A percentile compares a stretch with the other conserved stretches of the same genome.
phyloP scores from a whole-genome alignment of 2,113 vertebrate species.

The Channa maculata region DNA sequence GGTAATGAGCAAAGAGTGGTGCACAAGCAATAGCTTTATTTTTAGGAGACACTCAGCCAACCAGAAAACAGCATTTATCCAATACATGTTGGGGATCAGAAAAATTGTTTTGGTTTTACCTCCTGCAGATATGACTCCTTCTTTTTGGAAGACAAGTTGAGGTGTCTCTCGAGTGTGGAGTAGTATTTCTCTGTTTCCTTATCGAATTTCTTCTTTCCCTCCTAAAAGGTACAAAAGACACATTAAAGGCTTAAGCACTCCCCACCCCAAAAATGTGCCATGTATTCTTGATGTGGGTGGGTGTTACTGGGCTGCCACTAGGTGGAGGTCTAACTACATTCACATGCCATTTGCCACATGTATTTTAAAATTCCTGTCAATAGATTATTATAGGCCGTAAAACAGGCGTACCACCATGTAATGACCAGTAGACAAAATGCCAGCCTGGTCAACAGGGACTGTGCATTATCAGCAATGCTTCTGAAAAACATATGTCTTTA shows the following conservation, averaged over 20 bases:
- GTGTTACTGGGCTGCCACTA: conserved; percentile 55
- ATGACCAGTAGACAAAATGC: conserved; percentile 40
- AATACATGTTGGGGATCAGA: conserved; percentile 31
- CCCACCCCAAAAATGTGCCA: neutral
- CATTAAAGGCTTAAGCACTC: conserved; percentile 53
- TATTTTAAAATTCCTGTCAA: conserved; percentile 48
- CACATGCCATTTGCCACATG: conserved; percentile 1
- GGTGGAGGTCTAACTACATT: conserved; percentile 73
- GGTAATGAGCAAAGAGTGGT: conserved; percentile 2
- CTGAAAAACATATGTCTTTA: conserved; percentile 16
- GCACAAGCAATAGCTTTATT: conserved; percentile 18
- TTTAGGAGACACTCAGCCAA: conserved; percentile 17
- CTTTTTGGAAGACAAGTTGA: conserved; percentile 94
- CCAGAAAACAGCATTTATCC: conserved; percentile 57
- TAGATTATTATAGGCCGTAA: conserved; percentile 57
- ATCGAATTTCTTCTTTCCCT: conserved; percentile 97
- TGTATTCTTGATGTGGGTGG: conserved; percentile 5
- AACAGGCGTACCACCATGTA: conserved; percentile 50
- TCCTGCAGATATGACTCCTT: conserved; percentile 96
- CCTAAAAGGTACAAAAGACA: conserved; percentile 77
- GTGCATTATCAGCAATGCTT: conserved; percentile 36
- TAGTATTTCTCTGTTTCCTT: conserved; percentile 97
- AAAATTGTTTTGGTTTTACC: conserved; percentile 79
- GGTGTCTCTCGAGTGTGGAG: conserved; percentile 94
- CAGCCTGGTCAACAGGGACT: conserved; percentile 28